Conservation (phyloP, 2,113 vertebrate genomes). For the Monopterus albus region DNA sequence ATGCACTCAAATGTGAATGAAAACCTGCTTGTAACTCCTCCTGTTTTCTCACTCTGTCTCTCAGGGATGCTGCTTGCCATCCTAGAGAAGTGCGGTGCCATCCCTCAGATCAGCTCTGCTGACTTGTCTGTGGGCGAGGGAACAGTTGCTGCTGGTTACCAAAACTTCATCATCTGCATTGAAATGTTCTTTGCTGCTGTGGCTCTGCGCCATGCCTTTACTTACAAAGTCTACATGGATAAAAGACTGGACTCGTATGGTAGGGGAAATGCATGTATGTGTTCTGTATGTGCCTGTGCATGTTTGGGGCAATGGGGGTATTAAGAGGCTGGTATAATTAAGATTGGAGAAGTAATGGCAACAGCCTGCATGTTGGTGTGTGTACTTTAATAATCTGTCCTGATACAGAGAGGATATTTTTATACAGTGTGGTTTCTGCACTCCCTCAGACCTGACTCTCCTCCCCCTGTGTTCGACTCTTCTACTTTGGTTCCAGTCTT, state of each 20-base stretch:
- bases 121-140: constrained; percentile 91
- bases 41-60: neutral
- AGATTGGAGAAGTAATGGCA: neutral
- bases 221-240: constrained; percentile 92
- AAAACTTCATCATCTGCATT: constrained; percentile 97
- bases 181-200: constrained; percentile 98
- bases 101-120: constrained; percentile 90
- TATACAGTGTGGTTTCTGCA: neutral
- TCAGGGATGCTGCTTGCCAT: constrained; percentile 95
- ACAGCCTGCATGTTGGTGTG: neutral
- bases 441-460: constrained; percentile 16
- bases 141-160: constrained; percentile 93
- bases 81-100: constrained; percentile 94
- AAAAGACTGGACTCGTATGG: constrained; percentile 93
- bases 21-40: neutral
- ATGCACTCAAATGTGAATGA: neutral
- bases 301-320: too few species aligned
- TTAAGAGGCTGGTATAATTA: neutral
- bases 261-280: constrained; percentile 49
- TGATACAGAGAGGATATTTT: too few species aligned
- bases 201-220: constrained; percentile 92
- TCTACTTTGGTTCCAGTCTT: constrained; percentile 11
- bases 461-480: constrained; percentile 5
- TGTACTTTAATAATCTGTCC: neutral
- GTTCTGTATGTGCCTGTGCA: neutral